Evolutionary conservation across 2,113 vertebrate species (phyloP).

Genomic region (Maccullochella peelii): DNA sequence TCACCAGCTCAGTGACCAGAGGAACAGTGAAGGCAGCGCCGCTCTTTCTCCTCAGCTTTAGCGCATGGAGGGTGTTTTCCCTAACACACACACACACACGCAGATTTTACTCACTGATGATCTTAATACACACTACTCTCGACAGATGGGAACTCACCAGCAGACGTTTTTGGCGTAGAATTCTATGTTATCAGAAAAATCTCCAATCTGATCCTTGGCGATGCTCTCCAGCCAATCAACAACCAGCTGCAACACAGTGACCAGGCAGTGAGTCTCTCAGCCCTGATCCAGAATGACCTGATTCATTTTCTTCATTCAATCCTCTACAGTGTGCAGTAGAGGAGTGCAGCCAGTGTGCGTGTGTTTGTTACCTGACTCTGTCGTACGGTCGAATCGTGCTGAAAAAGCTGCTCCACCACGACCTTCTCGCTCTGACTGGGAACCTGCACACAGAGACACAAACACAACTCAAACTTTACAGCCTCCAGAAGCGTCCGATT

Average conservation of each 20-base stretch:
- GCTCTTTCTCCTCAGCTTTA: constrained; percentile 88
- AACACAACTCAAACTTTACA: not conserved
- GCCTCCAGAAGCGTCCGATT: not conserved
- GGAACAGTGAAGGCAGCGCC: constrained; percentile 85
- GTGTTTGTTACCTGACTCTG: constrained; percentile 91
- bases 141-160: constrained; percentile 87
- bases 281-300: not conserved
- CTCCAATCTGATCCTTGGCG: constrained; percentile 95
- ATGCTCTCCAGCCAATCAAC: constrained; percentile 99
- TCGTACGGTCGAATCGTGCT: constrained; percentile 91
- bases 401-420: constrained; percentile 92
- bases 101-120: not conserved
- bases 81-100: constrained; percentile 76
- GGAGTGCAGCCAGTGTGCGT: no score
- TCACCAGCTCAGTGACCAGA: constrained; percentile 95
- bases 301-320: not conserved
- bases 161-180: constrained; percentile 98
- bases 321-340: no score
- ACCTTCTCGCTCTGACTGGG: constrained; percentile 93
- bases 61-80: constrained; percentile 94
- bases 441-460: constrained; percentile 77
- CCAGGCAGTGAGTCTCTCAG: constrained; percentile 80
- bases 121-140: not conserved
- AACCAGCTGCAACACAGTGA: constrained; percentile 87
- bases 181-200: constrained; percentile 98